These are phyloP conservation scores for Melanotaenia parkinsoni DNA, from an alignment of 2,797 vertebrate genomes.

Conservation along the genomic window DNA sequence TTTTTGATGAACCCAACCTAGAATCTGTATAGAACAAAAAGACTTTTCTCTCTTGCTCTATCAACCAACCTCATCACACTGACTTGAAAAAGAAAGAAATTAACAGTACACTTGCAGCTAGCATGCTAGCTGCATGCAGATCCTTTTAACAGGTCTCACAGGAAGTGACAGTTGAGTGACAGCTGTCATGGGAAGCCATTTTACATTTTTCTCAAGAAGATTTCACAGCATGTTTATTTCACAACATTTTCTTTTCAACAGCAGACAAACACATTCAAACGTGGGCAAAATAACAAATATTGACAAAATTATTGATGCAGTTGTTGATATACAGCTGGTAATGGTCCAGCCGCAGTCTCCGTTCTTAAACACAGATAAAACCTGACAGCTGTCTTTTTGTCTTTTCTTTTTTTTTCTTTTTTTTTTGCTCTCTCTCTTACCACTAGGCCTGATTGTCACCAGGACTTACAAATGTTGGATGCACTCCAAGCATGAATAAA, in stretches of 20 bases:
- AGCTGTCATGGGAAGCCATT: no score
- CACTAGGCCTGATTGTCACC: slow-evolving; percentile 14
- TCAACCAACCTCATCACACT: not conserved
- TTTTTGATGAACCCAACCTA: not conserved
- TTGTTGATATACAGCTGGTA: not conserved
- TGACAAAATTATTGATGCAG: not conserved
- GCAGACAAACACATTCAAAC: no score
- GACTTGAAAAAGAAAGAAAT: not conserved
- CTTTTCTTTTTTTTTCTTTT: not conserved
- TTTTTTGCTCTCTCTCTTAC: not conserved
- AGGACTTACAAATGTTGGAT: not conserved
- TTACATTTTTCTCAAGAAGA: no score
- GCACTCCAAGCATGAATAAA: slow-evolving; percentile 34
- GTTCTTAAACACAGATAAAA: slow-evolving; percentile 2
- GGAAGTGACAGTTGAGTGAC: not conserved
- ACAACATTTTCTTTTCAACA: not conserved
- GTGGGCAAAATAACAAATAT: not conserved
- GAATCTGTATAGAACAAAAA: not conserved
- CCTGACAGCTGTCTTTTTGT: not conserved
- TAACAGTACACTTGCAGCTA: not conserved
- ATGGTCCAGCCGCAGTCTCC: not conserved
- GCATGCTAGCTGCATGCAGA: not conserved
- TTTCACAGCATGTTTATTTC: not conserved
- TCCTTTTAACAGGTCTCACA: not conserved
- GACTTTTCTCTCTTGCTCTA: not conserved